These are phyloP conservation scores for Platyura marginata DNA, from an alignment of 1,140 invertebrate genomes.

Conservation along the genomic window DNA sequence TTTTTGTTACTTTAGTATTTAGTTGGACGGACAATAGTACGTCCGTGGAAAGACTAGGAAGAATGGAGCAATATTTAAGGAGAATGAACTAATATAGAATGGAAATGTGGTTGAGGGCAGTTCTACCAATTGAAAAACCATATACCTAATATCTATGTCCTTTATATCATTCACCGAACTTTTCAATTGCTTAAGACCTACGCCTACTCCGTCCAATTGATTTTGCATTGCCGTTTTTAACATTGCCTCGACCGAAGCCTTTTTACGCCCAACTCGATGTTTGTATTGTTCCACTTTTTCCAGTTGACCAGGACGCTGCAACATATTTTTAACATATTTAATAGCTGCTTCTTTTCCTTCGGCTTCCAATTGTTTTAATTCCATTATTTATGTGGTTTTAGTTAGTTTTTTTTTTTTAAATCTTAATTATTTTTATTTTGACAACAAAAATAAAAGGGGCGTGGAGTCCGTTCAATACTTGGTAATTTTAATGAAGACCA, in stretches of 20 bases:
- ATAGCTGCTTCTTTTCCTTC: conserved; percentile 68
- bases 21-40: not conserved
- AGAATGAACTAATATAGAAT: too few relatives aligned
- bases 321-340: conserved; percentile 82
- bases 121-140: too few relatives aligned
- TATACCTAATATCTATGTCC: conserved; percentile 37
- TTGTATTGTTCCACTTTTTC: conserved; percentile 55
- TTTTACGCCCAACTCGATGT: conserved; percentile 33
- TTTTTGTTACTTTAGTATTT: not conserved
- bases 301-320: conserved; percentile 86
- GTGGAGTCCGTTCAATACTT: too few relatives aligned
- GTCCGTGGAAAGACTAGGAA: not conserved
- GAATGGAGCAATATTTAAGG: conserved; percentile 1
- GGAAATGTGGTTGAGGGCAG: too few relatives aligned
- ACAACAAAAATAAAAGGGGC: too few relatives aligned
- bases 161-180: conserved; percentile 71
- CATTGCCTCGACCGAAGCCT: conserved; percentile 87
- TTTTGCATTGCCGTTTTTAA: conserved; percentile 98
- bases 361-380: conserved; percentile 62
- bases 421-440: too few relatives aligned
- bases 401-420: too few relatives aligned
- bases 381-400: too few relatives aligned
- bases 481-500: too few relatives aligned
- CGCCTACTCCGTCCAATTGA: conserved; percentile 88
- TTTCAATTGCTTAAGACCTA: conserved; percentile 80